These are phyloP conservation scores for Siniperca obscura DNA, from an alignment of 2,797 vertebrate species.

Conservation along the genomic window DNA sequence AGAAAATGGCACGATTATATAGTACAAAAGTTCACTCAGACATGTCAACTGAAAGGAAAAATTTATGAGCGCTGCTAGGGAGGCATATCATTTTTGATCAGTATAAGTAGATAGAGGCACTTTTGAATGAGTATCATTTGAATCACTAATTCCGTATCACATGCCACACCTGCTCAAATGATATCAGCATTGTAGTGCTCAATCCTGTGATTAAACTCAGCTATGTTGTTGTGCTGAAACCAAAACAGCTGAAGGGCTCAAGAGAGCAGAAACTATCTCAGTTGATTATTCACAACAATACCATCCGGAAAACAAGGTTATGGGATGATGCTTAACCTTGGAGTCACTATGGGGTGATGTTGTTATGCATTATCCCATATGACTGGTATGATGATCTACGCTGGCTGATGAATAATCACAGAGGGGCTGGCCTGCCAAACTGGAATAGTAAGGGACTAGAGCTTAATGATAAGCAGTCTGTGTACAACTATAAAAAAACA, in stretches of 20 bases:
- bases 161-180: constrained; percentile 34
- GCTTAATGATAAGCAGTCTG: constrained; percentile 38
- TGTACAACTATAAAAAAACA: background rate
- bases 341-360: constrained; percentile 32
- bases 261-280: constrained; percentile 46
- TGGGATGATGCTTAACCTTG: constrained; percentile 33
- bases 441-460: constrained; percentile 27
- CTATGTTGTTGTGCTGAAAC: constrained; percentile 26
- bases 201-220: constrained; percentile 34
- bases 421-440: constrained; percentile 47
- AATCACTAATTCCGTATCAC: constrained; percentile 30
- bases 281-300: constrained; percentile 63
- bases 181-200: constrained; percentile 26
- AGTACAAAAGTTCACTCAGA: background rate
- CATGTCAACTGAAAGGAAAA: background rate
- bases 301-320: constrained; percentile 50
- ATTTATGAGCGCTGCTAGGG: background rate
- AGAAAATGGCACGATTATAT: background rate
- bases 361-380: constrained; percentile 24
- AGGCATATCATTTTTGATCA: background rate
- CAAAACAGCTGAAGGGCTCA: constrained; percentile 55
- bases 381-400: constrained; percentile 45
- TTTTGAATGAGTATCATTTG: constrained; percentile 34
- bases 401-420: constrained; percentile 57
- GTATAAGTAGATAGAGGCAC: background rate